Percentiles rank a stretch among this genome's conserved stretches.
phyloP scores from a whole-genome alignment of 2,888 invertebrate genomes.

The Druceiella hillmani region DNA sequence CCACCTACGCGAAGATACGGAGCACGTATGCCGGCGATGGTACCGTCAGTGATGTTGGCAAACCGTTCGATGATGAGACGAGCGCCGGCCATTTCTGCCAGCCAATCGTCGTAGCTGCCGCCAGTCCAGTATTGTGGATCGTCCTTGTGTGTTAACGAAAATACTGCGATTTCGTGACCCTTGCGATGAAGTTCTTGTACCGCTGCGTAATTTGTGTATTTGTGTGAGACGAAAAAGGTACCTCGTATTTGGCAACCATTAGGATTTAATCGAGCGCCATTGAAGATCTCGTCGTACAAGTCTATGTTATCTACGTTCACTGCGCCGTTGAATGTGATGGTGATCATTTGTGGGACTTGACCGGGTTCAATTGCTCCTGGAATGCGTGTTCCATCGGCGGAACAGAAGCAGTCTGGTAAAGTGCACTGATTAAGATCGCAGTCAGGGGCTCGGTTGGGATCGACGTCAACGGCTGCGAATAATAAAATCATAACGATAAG shows the following conservation, averaged over 20 bases:
- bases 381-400: slow-evolving; percentile 85
- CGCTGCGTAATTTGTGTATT: slow-evolving; percentile 87
- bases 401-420: slow-evolving; percentile 89
- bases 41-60: slow-evolving; percentile 87
- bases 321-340: slow-evolving; percentile 88
- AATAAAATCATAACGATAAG: slow-evolving; percentile 11
- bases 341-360: slow-evolving; percentile 91
- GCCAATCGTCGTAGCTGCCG: slow-evolving; percentile 86
- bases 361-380: slow-evolving; percentile 77
- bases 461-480: slow-evolving; percentile 75
- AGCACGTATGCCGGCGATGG: slow-evolving; percentile 83
- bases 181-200: slow-evolving; percentile 83
- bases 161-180: slow-evolving; percentile 89
- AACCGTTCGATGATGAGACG: slow-evolving; percentile 83
- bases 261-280: slow-evolving; percentile 77
- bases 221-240: slow-evolving; percentile 89
- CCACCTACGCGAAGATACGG: slow-evolving; percentile 89
- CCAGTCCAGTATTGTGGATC: slow-evolving; percentile 87
- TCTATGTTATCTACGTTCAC: slow-evolving; percentile 91
- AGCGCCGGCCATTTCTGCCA: slow-evolving; percentile 91
- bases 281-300: slow-evolving; percentile 85
- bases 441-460: slow-evolving; percentile 88
- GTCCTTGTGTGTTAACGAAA: slow-evolving; percentile 89
- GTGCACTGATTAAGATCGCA: slow-evolving; percentile 86
- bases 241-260: slow-evolving; percentile 86